Conservation (phyloP, 2,113 vertebrate species). For the Malurus cyaneus region DNA sequence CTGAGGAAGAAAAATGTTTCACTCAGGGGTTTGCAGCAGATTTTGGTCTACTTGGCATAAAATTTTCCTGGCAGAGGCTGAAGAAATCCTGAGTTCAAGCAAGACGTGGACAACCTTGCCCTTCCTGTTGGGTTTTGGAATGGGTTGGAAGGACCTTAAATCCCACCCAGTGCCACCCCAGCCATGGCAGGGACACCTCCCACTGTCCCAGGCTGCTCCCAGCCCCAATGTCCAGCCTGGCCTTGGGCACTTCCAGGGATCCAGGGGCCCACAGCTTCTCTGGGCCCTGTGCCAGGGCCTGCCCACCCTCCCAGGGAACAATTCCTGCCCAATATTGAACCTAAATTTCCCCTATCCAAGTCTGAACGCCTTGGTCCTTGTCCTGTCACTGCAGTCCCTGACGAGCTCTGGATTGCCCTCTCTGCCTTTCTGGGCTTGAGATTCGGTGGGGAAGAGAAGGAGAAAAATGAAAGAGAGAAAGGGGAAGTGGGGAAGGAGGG, state of each 20-base stretch:
- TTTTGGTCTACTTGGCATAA: not conserved
- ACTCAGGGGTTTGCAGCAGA: not conserved
- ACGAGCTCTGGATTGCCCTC: not conserved
- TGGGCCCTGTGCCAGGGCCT: not conserved
- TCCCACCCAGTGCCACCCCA: not conserved
- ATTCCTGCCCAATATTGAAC: fast-evolving
- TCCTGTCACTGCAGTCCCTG: fast-evolving
- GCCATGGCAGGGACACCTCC: not conserved
- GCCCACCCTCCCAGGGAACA: not conserved
- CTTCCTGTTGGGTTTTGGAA: not conserved
- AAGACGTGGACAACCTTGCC: not conserved
- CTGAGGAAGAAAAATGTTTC: fast-evolving
- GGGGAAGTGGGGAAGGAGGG: not conserved
- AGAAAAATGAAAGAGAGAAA: not conserved
- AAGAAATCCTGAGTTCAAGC: not conserved
- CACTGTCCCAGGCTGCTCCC: not conserved
- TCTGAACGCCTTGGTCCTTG: not conserved
- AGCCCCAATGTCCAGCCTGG: not conserved
- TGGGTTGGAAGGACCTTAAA: fast-evolving
- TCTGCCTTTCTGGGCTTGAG: not conserved
- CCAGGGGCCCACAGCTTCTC: not conserved
- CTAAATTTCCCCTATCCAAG: fast-evolving
- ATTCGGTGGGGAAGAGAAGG: not conserved
- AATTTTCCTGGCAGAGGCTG: not conserved
- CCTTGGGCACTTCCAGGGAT: not conserved